phyloP scores from a whole-genome alignment of 2,888 invertebrate species.

The Notocelia uddmanniana region DNA sequence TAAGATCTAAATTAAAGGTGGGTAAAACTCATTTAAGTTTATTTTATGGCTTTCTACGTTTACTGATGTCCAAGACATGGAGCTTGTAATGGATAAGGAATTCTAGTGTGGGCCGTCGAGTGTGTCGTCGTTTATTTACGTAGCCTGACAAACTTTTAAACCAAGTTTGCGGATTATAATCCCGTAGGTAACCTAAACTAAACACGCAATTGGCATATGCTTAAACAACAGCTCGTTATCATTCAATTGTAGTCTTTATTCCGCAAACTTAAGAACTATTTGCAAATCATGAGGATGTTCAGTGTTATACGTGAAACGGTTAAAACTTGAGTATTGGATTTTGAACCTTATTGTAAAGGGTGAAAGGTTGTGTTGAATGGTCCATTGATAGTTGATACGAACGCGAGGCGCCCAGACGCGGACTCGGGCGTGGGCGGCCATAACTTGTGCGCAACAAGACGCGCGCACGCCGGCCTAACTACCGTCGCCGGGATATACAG shows the following conservation, averaged over 20 bases:
- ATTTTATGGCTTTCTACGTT: not conserved
- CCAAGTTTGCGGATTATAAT: constrained; percentile 22
- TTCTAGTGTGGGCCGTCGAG: constrained; percentile 17
- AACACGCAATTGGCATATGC: constrained; percentile 38
- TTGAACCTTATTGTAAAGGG: constrained; percentile 7
- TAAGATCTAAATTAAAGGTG: too few species aligned
- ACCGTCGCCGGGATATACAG: constrained; percentile 69
- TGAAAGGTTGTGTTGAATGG: constrained; percentile 52
- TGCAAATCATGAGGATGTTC: not conserved
- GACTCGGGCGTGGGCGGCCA: constrained; percentile 69
- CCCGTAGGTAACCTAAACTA: constrained; percentile 18
- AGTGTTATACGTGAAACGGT: constrained; percentile 1
- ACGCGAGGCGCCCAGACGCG: constrained; percentile 45
- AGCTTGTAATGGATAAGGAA: not conserved
- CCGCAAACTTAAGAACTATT: not conserved
- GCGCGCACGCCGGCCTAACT: constrained; percentile 77
- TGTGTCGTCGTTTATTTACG: constrained; percentile 23
- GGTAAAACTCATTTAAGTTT: too few species aligned
- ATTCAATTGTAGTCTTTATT: constrained; percentile 7
- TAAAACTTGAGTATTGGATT: not conserved
- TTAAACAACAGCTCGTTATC: constrained; percentile 27
- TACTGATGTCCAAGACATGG: not conserved
- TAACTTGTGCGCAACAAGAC: constrained; percentile 82
- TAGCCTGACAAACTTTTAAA: constrained; percentile 29
- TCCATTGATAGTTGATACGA: constrained; percentile 49